phyloP scores from a whole-genome alignment of 2,888 invertebrate genomes.

The Calephelis perditalis region DNA sequence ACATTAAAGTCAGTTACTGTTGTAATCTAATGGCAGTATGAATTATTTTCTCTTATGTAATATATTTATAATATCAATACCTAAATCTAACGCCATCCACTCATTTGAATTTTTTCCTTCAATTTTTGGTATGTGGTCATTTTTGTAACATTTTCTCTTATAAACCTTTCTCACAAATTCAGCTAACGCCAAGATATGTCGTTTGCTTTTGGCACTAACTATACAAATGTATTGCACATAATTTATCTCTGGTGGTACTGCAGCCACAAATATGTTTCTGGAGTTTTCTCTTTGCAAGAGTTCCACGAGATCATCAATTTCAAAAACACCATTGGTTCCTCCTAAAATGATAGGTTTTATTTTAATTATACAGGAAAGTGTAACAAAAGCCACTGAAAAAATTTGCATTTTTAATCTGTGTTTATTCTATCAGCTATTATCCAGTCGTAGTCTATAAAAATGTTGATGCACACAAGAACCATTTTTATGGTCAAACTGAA shows the following conservation, averaged over 20 bases:
- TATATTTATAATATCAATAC: conserved; percentile 54
- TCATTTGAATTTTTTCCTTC: conserved; percentile 87
- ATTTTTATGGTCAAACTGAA: too few relatives aligned
- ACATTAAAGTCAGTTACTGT: neutral
- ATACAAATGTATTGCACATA: conserved; percentile 93
- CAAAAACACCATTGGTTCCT: conserved; percentile 90
- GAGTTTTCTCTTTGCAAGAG: conserved; percentile 87
- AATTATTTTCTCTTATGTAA: neutral
- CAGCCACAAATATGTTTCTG: conserved; percentile 87
- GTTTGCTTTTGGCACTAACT: conserved; percentile 84
- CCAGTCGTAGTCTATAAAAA: too few relatives aligned
- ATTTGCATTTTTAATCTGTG: neutral
- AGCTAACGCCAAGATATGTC: conserved; percentile 86
- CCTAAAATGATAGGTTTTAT: conserved; percentile 73
- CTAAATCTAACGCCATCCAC: conserved; percentile 95
- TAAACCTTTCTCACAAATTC: conserved; percentile 86
- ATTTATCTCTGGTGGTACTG: conserved; percentile 83
- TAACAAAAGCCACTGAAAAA: too few relatives aligned
- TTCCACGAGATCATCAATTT: conserved; percentile 90
- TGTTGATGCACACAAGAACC: too few relatives aligned
- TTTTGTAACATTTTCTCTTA: conserved; percentile 81
- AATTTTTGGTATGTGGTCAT: conserved; percentile 84
- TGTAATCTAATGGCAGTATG: neutral
- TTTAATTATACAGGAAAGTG: neutral
- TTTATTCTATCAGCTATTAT: too few relatives aligned